Conservation (phyloP, 2,888 invertebrate genomes). For the Saturnia pavonia region DNA sequence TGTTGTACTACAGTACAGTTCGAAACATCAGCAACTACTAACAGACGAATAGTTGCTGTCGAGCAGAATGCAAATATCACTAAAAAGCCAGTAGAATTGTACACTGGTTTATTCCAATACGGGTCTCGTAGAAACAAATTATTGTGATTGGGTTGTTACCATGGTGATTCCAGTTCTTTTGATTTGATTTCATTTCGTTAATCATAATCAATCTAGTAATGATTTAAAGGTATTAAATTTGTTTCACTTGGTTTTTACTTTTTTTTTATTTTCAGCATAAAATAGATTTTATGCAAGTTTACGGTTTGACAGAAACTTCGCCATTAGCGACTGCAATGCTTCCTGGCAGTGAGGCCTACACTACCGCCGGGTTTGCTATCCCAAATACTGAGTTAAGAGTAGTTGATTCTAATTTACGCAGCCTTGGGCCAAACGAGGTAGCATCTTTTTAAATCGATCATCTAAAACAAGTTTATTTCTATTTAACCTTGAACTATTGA, state of each 20-base stretch:
- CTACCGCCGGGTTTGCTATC: constrained; percentile 80
- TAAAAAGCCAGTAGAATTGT: too few species aligned
- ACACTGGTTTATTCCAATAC: too few species aligned
- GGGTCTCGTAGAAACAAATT: too few species aligned
- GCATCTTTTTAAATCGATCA: neutral
- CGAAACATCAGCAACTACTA: too few species aligned
- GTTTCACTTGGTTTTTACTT: neutral
- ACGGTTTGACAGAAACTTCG: constrained; percentile 87
- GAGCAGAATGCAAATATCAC: too few species aligned
- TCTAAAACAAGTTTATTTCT: neutral
- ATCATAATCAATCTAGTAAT: too few species aligned
- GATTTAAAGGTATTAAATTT: neutral
- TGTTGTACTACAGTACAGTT: too few species aligned
- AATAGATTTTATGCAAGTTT: constrained; percentile 69
- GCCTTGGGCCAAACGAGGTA: constrained; percentile 78
- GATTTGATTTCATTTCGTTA: too few species aligned
- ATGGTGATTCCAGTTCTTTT: too few species aligned
- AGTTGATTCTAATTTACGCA: constrained; percentile 49
- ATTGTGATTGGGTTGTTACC: too few species aligned
- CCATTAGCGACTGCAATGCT: constrained; percentile 75
- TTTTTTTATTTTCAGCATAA: constrained; percentile 39
- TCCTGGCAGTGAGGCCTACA: constrained; percentile 44
- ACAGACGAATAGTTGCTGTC: too few species aligned
- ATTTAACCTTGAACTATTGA: neutral
- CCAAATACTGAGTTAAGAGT: constrained; percentile 84